Percentiles rank a stretch among this genome's conserved stretches.
phyloP scores from a whole-genome alignment of 2,888 invertebrate genomes.

The Neoscelio sp. region DNA sequence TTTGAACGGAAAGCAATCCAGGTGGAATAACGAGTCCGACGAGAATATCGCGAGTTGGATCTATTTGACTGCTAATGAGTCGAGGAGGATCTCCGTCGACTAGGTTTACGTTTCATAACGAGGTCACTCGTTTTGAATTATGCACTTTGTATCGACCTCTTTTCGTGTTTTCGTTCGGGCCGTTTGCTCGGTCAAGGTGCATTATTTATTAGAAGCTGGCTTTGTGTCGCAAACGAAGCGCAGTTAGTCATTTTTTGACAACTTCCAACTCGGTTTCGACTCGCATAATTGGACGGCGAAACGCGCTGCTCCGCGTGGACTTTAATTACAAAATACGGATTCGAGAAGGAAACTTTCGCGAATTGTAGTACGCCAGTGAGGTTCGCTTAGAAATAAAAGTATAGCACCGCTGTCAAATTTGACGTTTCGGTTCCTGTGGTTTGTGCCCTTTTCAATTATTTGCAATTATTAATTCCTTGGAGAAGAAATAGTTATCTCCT shows the following conservation, averaged over 20 bases:
- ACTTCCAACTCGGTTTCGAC: neutral
- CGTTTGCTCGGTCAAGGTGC: conserved; percentile 42
- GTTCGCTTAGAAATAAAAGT: too few relatives aligned
- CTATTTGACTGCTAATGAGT: conserved; percentile 52
- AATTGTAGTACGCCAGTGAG: too few relatives aligned
- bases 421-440: too few relatives aligned
- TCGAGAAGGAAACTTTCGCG: neutral
- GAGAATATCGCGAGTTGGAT: conserved; percentile 28
- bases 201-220: conserved; percentile 37
- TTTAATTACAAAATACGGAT: neutral
- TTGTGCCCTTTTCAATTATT: too few relatives aligned
- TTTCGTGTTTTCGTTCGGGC: conserved; percentile 38
- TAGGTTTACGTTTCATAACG: conserved; percentile 24
- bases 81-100: conserved; percentile 11
- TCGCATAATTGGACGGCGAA: neutral
- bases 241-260: neutral
- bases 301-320: neutral
- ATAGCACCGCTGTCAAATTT: too few relatives aligned
- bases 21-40: conserved; percentile 49
- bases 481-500: too few relatives aligned
- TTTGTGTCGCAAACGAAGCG: conserved; percentile 5
- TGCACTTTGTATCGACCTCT: conserved; percentile 38
- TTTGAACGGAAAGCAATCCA: conserved; percentile 36
- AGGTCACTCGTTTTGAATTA: conserved; percentile 36
- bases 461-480: too few relatives aligned